Conservation (phyloP, 1,140 invertebrate species). For the Metopolophium dirhodum region DNA sequence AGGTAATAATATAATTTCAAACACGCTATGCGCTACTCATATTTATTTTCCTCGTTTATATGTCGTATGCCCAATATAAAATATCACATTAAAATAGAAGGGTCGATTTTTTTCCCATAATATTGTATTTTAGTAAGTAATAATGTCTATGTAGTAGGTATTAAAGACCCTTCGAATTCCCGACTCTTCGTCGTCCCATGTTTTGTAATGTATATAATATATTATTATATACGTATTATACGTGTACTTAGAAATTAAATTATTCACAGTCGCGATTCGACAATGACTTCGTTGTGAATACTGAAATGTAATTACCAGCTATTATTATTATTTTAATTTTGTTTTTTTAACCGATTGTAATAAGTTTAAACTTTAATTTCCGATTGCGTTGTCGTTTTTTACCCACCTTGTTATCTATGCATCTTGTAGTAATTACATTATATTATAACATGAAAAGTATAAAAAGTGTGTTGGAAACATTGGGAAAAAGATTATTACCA, state of each 20-base stretch:
- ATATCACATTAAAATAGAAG: neutral
- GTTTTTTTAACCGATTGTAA: neutral
- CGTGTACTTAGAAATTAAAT: neutral
- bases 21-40: conserved; percentile 19
- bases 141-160: neutral
- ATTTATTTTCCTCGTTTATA: conserved; percentile 3
- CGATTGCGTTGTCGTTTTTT: neutral
- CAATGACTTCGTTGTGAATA: neutral
- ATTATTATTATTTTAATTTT: neutral
- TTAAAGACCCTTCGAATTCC: conserved; percentile 16
- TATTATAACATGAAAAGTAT: neutral
- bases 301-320: neutral
- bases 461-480: neutral
- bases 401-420: too few relatives aligned
- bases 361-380: neutral
- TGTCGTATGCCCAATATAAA: neutral
- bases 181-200: neutral
- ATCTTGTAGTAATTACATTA: neutral
- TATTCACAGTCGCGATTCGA: neutral
- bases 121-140: neutral
- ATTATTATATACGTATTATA: neutral
- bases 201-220: neutral
- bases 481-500: neutral
- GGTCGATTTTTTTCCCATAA: neutral
- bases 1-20: conserved; percentile 31